Evolutionary conservation across 1,140 invertebrate genomes (phyloP).

Genomic region (Drosophila subobscura): DNA sequence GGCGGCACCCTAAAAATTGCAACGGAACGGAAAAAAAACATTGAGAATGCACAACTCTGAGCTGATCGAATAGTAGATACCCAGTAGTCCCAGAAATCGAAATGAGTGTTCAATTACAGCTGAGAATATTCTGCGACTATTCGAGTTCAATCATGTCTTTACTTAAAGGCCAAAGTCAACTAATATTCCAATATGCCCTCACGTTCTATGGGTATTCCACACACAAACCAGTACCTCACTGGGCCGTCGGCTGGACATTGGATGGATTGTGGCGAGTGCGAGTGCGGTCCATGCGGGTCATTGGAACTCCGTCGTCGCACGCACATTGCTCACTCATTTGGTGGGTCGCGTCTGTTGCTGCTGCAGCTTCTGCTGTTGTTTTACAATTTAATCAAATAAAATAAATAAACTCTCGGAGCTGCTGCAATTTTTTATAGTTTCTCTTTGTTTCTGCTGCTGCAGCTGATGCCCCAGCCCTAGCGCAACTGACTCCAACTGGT

Average conservation of each 20-base stretch:
- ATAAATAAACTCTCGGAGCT: constrained; percentile 59
- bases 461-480: constrained; percentile 9
- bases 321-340: constrained; percentile 63
- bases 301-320: constrained; percentile 76
- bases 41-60: too few species aligned
- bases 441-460: constrained; percentile 42
- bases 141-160: too few species aligned
- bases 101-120: neutral
- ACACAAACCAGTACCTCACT: constrained; percentile 36
- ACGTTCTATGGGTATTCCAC: constrained; percentile 10
- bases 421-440: constrained; percentile 49
- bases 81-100: neutral
- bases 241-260: neutral
- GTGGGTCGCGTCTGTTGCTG: constrained; percentile 15
- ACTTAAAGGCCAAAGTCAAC: too few species aligned
- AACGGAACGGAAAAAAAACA: constrained; percentile 2
- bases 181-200: neutral
- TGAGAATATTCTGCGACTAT: neutral
- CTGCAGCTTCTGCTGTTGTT: constrained; percentile 19
- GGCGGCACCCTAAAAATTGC: constrained; percentile 66
- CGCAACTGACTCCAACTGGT: constrained; percentile 52
- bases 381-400: constrained; percentile 74
- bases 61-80: constrained; percentile 21
- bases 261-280: constrained; percentile 1
- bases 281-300: constrained; percentile 68